phyloP scores from a whole-genome alignment of 2,888 invertebrate genomes.

The Julus scandinavius region DNA sequence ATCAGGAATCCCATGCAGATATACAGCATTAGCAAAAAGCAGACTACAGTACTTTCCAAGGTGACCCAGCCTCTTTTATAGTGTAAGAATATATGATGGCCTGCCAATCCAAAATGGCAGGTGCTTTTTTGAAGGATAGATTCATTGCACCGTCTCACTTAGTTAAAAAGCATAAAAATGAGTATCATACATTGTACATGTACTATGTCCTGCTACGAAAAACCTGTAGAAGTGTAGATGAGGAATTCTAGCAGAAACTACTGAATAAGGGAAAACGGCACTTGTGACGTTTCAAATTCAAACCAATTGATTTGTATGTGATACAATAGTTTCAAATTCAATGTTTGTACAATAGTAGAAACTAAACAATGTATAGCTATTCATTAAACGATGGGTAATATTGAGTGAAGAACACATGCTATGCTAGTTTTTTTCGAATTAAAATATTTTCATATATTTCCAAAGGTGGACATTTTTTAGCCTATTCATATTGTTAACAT shows the following conservation, averaged over 20 bases:
- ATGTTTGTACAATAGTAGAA: too few species aligned
- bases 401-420: too few species aligned
- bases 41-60: background rate
- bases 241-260: too few species aligned
- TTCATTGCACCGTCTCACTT: background rate
- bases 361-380: too few species aligned
- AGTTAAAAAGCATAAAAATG: background rate
- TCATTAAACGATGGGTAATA: too few species aligned
- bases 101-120: background rate
- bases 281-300: background rate
- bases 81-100: background rate
- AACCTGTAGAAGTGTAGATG: background rate
- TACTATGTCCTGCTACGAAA: background rate
- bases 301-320: too few species aligned
- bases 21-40: background rate
- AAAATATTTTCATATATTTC: too few species aligned
- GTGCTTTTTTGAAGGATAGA: slow-evolving; percentile 2
- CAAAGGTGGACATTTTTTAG: too few species aligned
- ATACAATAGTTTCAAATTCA: background rate
- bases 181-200: background rate
- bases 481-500: too few species aligned
- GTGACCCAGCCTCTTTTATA: background rate
- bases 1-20: background rate
- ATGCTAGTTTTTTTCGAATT: too few species aligned
- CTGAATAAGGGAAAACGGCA: background rate